Conservation (phyloP, 2,113 vertebrate species). For the Chloropsis cyanopogon region DNA sequence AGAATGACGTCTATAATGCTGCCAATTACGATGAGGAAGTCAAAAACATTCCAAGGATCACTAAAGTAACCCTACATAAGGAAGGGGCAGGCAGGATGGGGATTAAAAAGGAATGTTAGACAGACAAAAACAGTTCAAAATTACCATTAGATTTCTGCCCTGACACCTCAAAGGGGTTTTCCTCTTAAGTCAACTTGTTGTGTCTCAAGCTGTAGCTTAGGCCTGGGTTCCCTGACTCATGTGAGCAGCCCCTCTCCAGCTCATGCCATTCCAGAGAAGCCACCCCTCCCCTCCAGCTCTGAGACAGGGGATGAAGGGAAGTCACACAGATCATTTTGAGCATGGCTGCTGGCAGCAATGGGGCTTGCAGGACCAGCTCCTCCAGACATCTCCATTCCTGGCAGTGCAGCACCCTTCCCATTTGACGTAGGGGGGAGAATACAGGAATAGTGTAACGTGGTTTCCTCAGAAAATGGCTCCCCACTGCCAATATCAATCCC, state of each 20-base stretch:
- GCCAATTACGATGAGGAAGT: constrained; percentile 99
- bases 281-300: neutral
- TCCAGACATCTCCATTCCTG: neutral
- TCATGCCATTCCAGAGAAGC: neutral
- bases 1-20: constrained; percentile 99
- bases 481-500: neutral
- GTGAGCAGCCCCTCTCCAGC: neutral
- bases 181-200: neutral
- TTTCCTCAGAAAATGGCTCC: neutral
- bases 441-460: fast-evolving
- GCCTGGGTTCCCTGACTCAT: neutral
- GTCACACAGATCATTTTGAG: neutral
- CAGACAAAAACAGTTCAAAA: constrained; percentile 82
- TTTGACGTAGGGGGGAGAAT: neutral
- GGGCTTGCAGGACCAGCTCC: neutral
- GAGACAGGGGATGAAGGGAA: neutral
- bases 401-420: neutral
- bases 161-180: constrained; percentile 43
- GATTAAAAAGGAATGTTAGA: constrained; percentile 98
- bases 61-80: constrained; percentile 99
- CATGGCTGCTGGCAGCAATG: neutral
- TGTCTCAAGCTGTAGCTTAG: neutral
- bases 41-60: constrained; percentile 99
- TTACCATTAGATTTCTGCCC: constrained; percentile 70
- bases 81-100: constrained; percentile 89